These are phyloP conservation scores for Ceratina calcarata DNA, from an alignment of 1,140 invertebrate genomes.

Conservation along the genomic window DNA sequence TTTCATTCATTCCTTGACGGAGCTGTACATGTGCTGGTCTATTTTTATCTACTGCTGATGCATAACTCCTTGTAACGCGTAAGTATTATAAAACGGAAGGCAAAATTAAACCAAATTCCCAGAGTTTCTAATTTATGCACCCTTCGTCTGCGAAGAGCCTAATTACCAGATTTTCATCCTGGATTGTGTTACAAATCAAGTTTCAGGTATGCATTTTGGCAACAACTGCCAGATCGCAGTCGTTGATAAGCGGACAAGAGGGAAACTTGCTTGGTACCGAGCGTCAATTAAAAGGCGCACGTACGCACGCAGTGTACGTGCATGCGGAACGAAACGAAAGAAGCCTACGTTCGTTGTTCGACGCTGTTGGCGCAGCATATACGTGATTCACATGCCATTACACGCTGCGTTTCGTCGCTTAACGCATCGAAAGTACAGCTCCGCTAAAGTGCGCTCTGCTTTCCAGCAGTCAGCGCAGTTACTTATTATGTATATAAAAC, in stretches of 20 bases:
- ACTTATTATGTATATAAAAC: background rate
- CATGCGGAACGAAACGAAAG: background rate
- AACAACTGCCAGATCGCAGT: background rate
- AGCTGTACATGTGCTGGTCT: background rate
- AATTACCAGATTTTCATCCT: background rate
- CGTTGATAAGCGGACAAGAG: background rate
- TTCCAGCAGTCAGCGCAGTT: background rate
- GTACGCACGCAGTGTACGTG: background rate
- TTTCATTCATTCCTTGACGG: background rate
- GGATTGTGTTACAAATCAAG: slow-evolving; percentile 8
- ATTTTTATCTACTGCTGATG: background rate
- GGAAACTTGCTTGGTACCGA: background rate
- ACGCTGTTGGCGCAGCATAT: background rate
- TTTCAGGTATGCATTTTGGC: slow-evolving; percentile 12
- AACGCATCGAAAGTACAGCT: background rate
- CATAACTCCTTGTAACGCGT: background rate
- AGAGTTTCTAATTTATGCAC: slow-evolving; percentile 35
- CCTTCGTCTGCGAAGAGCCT: background rate
- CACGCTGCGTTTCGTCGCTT: background rate
- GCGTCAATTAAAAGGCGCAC: slow-evolving; percentile 23
- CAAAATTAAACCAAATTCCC: background rate
- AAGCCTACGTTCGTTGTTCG: background rate
- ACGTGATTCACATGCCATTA: slow-evolving; percentile 7
- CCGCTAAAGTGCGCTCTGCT: too few species aligned
- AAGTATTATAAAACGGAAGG: background rate